Evolutionary conservation across 2,888 invertebrate genomes (phyloP).

Genomic region (Acronicta psi): DNA sequence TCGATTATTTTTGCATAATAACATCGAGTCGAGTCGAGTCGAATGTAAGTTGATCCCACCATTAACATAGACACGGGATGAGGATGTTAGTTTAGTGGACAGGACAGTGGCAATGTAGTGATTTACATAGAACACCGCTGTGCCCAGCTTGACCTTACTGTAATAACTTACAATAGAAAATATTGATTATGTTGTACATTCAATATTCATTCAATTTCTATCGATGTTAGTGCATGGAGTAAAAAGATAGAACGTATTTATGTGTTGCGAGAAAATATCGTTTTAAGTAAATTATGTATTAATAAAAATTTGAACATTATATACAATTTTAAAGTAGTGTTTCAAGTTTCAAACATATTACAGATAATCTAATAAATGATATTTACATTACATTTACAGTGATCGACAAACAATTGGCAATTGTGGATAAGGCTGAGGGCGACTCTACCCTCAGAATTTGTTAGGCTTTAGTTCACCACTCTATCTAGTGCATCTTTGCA

Average conservation of each 20-base stretch:
- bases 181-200: slow-evolving; percentile 53
- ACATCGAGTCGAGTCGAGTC: slow-evolving; percentile 39
- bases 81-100: slow-evolving; percentile 53
- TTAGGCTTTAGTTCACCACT: too few species aligned
- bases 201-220: slow-evolving; percentile 41
- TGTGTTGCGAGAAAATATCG: slow-evolving; percentile 8
- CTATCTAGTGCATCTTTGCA: too few species aligned
- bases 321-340: too few species aligned
- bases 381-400: too few species aligned
- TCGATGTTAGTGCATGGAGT: slow-evolving; percentile 32
- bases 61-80: slow-evolving; percentile 50
- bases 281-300: neutral
- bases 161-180: slow-evolving; percentile 63
- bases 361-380: too few species aligned
- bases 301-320: neutral
- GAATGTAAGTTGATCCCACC: slow-evolving; percentile 34
- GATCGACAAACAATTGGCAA: too few species aligned
- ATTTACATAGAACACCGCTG: slow-evolving; percentile 75
- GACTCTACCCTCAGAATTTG: too few species aligned
- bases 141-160: slow-evolving; percentile 64
- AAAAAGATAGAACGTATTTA: slow-evolving; percentile 22
- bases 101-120: slow-evolving; percentile 63
- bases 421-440: too few species aligned
- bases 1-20: slow-evolving; percentile 40
- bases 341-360: too few species aligned